Base-by-base conservation (phyloP, 1,140 invertebrate genomes). In the Brachionus manjavacas region DNA sequence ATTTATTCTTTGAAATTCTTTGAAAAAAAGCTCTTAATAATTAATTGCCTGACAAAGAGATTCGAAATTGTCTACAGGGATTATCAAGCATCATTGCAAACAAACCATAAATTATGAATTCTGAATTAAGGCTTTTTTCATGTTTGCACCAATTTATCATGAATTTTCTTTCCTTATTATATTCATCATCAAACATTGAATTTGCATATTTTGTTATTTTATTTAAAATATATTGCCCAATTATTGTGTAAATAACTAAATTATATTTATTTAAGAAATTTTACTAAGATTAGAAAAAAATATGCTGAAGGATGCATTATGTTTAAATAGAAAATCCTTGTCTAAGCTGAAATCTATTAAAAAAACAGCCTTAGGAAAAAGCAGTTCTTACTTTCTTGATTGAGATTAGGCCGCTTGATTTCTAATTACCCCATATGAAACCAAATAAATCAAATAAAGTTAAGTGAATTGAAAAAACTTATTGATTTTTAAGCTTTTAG, bases 41-140 rank as follows among this genome's bases (percentile, higher is more conserved):
- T 60, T 60, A 9, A 60, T 60, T 46, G 14, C 12, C 14, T 46
- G 43, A n/a, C 43, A 46, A 46, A 46, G 14, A 46, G 11, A 46
- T 46, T 46, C 43, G 6, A 46, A 46, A 46, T 46, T 60, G n/a
- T 60, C 52, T 60, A 60, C n/a, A 23, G 20, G n/a, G 16, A 20
- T 60, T 60, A n/a, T 60, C n/a, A 60, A 60, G 52, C 52, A 60
- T 60, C 52, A 60, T 60, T 23, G 52, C 8, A 60, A 60, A 60
- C n/a, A 60, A 60, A 60, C 52, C 52, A 60, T 60, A 60, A 60
- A 60, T 60, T 60, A 60, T 60, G 52, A 60, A 60, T 60, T 60
- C 9, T 60, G 20, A 60, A 60, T 60, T 20, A 60, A 60, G 20
- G 52, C 52, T 20, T 60, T 60, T 60, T 60, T 60, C 46, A n/a